Evolutionary conservation across 2,797 vertebrate genomes (phyloP).

Genomic region (Acomys russatus): DNA sequence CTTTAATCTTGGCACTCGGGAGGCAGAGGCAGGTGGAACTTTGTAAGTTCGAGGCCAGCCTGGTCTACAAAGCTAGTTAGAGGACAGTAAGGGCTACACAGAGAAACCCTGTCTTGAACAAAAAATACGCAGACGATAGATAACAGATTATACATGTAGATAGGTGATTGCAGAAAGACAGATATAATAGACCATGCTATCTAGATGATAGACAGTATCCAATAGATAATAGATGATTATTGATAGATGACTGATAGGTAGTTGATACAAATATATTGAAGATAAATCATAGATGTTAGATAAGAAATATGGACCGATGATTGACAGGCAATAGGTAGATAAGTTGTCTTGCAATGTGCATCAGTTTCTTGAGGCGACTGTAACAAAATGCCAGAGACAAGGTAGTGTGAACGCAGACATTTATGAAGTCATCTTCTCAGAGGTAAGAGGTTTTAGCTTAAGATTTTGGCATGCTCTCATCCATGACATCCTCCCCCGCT

Average conservation of each 20-base stretch:
- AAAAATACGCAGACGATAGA: not conserved
- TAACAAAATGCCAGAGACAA: not conserved
- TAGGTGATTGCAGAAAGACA: not conserved
- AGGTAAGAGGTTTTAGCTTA: not conserved
- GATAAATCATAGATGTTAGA: not conserved
- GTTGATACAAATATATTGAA: not conserved
- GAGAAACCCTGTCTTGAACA: not conserved
- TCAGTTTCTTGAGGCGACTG: not conserved
- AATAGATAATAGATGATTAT: not conserved
- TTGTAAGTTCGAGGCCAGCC: not conserved
- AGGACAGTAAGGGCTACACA: not conserved
- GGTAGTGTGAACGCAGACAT: not conserved
- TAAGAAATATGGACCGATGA: not conserved
- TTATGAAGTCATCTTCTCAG: not conserved
- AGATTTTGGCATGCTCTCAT: no score
- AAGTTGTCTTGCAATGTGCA: not conserved
- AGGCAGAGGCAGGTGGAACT: not conserved
- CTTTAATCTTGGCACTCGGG: not conserved
- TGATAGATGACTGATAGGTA: no score
- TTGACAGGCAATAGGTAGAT: not conserved
- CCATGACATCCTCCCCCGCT: accelerated
- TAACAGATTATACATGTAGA: not conserved
- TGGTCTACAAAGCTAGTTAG: not conserved
- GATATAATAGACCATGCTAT: not conserved
- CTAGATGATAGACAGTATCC: not conserved